These are phyloP conservation scores for Nicator chloris DNA, from an alignment of 2,113 vertebrate genomes.

Conservation along the genomic window DNA sequence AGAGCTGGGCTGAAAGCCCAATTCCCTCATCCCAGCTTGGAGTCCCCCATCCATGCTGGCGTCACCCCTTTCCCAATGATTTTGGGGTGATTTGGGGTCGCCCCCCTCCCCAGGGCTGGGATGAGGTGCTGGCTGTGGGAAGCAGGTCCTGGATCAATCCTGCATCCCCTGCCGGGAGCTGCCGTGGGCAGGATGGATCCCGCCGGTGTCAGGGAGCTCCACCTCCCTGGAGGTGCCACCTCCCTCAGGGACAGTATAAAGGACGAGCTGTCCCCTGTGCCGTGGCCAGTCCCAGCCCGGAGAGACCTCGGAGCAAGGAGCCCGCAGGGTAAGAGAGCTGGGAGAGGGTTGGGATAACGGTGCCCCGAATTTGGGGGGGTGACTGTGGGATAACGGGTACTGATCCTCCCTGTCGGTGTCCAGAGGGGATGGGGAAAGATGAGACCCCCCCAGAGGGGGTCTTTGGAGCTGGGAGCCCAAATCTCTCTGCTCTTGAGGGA, in stretches of 20 bases:
- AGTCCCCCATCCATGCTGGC: rapidly evolving
- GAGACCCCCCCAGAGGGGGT: rapidly evolving
- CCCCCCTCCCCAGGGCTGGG: neutral
- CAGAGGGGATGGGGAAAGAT: neutral
- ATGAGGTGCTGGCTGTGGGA: rapidly evolving
- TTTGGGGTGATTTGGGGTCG: neutral
- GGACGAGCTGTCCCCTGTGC: neutral
- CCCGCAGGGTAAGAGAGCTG: neutral
- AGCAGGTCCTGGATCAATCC: neutral
- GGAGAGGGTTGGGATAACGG: neutral
- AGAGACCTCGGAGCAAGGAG: neutral
- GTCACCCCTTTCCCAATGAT: neutral
- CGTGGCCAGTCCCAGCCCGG: neutral
- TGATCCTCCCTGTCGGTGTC: rapidly evolving
- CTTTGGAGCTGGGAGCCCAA: neutral
- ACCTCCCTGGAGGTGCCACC: constrained; percentile 1
- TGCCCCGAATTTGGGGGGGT: neutral
- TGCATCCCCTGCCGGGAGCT: neutral
- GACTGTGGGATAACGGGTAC: rapidly evolving
- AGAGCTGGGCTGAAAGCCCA: neutral
- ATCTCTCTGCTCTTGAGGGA: neutral
- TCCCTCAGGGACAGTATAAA: constrained; percentile 19
- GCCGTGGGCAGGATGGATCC: neutral
- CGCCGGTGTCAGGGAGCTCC: neutral
- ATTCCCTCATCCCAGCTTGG: neutral